Conservation (phyloP, 2,888 invertebrate species). For the Rotaria socialis region DNA sequence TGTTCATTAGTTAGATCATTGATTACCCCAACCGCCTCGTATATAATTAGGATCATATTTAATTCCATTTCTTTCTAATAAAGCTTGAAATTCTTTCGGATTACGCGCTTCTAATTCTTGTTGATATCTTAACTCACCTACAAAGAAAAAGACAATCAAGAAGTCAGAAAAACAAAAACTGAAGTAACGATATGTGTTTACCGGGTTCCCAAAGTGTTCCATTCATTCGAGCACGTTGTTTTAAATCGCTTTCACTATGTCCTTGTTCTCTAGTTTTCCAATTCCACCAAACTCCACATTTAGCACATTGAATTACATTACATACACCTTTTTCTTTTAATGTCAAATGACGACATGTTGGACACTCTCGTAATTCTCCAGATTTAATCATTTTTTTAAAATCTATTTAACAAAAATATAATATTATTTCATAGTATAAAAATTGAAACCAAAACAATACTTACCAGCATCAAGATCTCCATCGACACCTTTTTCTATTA, state of each 20-base stretch:
- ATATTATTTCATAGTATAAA: no score
- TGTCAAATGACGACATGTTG: constrained; percentile 22
- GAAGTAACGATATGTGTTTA: background rate
- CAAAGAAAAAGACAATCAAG: background rate
- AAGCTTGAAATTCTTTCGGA: constrained; percentile 21
- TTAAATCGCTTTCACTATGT: background rate
- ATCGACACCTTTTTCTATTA: background rate
- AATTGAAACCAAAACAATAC: background rate
- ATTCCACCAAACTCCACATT: constrained; percentile 26
- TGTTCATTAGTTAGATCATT: background rate
- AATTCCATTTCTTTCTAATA: constrained; percentile 35
- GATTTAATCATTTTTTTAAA: constrained; percentile 14
- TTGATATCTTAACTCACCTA: constrained; percentile 5
- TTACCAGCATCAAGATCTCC: constrained; percentile 7
- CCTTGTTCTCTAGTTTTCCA: constrained; percentile 11
- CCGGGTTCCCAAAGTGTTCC: constrained; percentile 33
- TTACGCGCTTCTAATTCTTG: background rate
- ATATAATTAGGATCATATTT: background rate
- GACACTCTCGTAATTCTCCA: constrained; percentile 23
- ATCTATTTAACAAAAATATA: background rate
- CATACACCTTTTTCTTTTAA: constrained; percentile 34
- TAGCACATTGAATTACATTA: constrained; percentile 26
- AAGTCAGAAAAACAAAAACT: background rate
- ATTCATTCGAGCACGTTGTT: constrained; percentile 1
- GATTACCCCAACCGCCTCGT: background rate